Percentiles rank a stretch among this genome's conserved stretches.
Evolutionary conservation across 2,797 vertebrate species (phyloP).

Genomic region (Anguilla marmorata): DNA sequence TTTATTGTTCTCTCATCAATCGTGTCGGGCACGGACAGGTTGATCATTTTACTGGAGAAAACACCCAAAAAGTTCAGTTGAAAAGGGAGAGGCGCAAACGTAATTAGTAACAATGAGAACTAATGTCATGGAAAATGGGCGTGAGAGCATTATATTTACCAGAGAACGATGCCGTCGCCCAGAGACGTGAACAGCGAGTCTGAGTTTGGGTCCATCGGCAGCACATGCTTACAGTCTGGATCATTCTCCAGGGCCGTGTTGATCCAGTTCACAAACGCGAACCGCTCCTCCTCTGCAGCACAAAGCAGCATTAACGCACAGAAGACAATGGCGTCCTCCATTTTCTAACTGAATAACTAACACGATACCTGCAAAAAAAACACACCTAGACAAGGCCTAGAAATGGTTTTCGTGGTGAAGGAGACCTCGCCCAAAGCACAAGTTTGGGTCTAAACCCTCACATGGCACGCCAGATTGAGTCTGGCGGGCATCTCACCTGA

Average conservation of each 20-base stretch:
- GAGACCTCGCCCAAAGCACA: neutral
- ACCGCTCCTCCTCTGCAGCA: conserved; percentile 91
- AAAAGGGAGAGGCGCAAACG: neutral
- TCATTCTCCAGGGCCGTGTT: conserved; percentile 94
- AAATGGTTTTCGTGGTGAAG: neutral
- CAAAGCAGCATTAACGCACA: neutral
- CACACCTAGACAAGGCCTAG: neutral
- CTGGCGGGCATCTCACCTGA: conserved; percentile 74
- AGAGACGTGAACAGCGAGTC: conserved; percentile 87
- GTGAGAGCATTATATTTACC: conserved; percentile 71
- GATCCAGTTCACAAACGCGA: conserved; percentile 97
- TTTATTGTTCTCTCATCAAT: conserved; percentile 97
- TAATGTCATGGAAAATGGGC: neutral
- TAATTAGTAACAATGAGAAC: neutral
- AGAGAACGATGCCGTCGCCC: conserved; percentile 90
- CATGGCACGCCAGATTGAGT: neutral
- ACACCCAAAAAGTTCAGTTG: neutral
- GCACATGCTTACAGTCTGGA: conserved; percentile 84
- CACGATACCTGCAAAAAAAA: neutral
- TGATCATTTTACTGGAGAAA: conserved; percentile 94
- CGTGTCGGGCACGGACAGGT: conserved; percentile 92
- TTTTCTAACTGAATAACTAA: neutral
- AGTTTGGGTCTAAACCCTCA: neutral
- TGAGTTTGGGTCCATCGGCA: conserved; percentile 91
- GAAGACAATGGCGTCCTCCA: neutral